Evolutionary conservation across 1,140 invertebrate genomes (phyloP).

Genomic region (Pseudomyrmex sp.): DNA sequence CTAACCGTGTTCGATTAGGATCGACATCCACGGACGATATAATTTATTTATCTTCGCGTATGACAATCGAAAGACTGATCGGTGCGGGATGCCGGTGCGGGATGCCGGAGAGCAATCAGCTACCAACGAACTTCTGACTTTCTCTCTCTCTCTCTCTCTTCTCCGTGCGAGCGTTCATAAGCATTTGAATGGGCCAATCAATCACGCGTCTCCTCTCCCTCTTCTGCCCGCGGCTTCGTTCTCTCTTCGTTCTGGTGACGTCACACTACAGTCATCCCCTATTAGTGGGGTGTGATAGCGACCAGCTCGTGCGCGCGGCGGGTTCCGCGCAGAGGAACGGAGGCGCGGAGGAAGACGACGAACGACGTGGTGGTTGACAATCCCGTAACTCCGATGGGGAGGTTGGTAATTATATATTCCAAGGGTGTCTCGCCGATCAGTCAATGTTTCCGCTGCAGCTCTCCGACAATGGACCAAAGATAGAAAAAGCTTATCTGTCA

Average conservation of each 20-base stretch:
- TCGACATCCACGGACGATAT: conserved; percentile 71
- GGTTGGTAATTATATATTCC: conserved; percentile 84
- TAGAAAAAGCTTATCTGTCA: conserved; percentile 85
- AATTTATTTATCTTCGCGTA: conserved; percentile 83
- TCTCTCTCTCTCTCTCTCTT: conserved; percentile 7
- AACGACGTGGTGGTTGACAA: conserved; percentile 34
- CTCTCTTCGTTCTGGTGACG: conserved; percentile 74
- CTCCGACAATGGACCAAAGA: conserved; percentile 82
- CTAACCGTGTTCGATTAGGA: conserved; percentile 68
- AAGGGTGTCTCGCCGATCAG: conserved; percentile 84
- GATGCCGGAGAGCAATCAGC: conserved; percentile 69
- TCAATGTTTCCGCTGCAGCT: conserved; percentile 85
- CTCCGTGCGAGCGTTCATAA: conserved; percentile 78
- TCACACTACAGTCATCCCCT: conserved; percentile 81
- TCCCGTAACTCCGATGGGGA: conserved; percentile 44
- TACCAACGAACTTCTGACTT: conserved; percentile 71
- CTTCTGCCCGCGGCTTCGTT: conserved; percentile 51
- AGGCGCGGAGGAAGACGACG: conserved; percentile 38
- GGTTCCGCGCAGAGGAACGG: conserved; percentile 37
- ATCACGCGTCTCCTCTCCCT: conserved; percentile 78
- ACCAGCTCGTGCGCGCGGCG: conserved; percentile 63
- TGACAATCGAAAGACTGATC: conserved; percentile 83
- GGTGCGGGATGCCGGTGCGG: conserved; percentile 62
- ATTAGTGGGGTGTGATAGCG: conserved; percentile 82
- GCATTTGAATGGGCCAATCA: conserved; percentile 85